phyloP scores from a whole-genome alignment of 2,113 vertebrate genomes.

The Sprattus sprattus region DNA sequence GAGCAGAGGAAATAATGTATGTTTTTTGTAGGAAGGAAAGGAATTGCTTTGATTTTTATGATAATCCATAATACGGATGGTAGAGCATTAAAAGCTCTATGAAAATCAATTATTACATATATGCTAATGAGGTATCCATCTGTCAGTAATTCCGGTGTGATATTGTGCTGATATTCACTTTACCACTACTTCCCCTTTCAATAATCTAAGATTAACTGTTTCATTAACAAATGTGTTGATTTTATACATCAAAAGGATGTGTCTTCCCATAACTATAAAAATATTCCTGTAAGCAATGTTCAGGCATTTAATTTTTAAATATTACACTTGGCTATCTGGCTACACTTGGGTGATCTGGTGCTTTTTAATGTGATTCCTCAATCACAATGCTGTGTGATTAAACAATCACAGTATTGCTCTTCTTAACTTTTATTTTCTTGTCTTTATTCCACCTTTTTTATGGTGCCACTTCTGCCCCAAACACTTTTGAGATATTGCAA shows the following conservation, averaged over 20 bases:
- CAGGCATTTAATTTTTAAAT: background rate
- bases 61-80: background rate
- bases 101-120: background rate
- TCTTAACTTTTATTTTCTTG: no score
- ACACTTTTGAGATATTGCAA: no score
- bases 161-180: background rate
- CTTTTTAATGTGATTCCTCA: background rate
- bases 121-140: background rate
- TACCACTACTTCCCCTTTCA: background rate
- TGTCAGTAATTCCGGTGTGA: background rate
- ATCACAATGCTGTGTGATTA: background rate
- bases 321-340: background rate
- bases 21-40: background rate
- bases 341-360: no score
- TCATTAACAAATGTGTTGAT: background rate
- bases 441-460: no score
- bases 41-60: background rate
- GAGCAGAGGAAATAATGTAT: background rate
- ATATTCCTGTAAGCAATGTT: background rate
- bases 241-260: no score
- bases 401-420: no score
- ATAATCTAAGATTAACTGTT: background rate
- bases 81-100: background rate
- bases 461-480: no score
- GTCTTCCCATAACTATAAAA: background rate